Percentiles rank a stretch among this genome's conserved stretches.
Evolutionary conservation across 2,113 vertebrate species (phyloP).

Genomic region (Spea bombifrons): DNA sequence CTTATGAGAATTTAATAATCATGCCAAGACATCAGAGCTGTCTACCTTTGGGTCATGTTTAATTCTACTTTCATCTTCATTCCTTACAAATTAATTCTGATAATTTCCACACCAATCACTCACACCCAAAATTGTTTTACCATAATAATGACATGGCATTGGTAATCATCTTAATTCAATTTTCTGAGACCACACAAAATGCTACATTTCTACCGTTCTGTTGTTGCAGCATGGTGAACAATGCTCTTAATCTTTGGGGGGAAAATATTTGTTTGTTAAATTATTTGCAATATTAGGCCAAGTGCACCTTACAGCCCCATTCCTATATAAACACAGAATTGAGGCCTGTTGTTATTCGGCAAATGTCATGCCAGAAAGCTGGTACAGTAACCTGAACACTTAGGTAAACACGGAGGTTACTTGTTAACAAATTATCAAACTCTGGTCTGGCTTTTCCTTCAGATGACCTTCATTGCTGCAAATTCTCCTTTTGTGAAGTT

Average conservation of each 20-base stretch:
- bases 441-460: neutral
- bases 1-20: too few relatives aligned
- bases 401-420: conserved; percentile 34
- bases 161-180: too few relatives aligned
- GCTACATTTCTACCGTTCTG: too few relatives aligned
- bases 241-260: neutral
- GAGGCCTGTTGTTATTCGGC: neutral
- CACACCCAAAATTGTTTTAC: too few relatives aligned
- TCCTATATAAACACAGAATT: neutral
- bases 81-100: too few relatives aligned
- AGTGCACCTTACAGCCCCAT: neutral
- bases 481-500: neutral
- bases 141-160: too few relatives aligned
- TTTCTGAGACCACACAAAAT: too few relatives aligned
- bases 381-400: neutral
- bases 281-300: neutral
- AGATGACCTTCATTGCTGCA: conserved; percentile 27
- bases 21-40: too few relatives aligned
- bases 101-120: too few relatives aligned
- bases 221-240: neutral
- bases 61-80: too few relatives aligned
- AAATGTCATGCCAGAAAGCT: neutral
- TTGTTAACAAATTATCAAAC: conserved; percentile 41
- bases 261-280: neutral
- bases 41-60: too few relatives aligned